A percentile compares a stretch with the other conserved stretches of the same genome.
Conservation (phyloP, 2,797 vertebrate genomes). For the Labroides dimidiatus region DNA sequence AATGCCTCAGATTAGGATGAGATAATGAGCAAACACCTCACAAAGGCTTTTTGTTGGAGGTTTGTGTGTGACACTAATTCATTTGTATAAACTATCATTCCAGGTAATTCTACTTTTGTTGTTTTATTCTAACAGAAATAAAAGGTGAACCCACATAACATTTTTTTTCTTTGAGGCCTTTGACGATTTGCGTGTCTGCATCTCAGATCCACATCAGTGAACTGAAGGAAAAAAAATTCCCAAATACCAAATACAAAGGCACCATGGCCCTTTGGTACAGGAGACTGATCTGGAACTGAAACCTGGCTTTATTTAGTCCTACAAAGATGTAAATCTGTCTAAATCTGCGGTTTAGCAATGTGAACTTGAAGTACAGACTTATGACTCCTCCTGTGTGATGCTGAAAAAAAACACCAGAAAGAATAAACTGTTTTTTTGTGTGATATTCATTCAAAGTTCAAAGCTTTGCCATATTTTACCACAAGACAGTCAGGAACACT, state of each 20-base stretch:
- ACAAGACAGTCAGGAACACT: neutral
- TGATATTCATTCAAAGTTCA: too few relatives aligned
- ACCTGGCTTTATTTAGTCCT: neutral
- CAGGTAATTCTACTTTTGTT: neutral
- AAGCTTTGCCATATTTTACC: neutral
- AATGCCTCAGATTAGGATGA: neutral
- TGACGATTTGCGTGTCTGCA: neutral
- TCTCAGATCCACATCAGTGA: conserved; percentile 4
- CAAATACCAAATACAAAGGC: neutral
- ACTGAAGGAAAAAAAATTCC: too few relatives aligned
- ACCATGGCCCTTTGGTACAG: conserved; percentile 2
- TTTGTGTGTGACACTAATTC: neutral
- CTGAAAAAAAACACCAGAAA: neutral
- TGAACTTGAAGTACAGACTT: neutral
- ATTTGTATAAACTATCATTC: neutral
- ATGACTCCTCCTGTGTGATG: neutral
- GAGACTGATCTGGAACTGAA: conserved; percentile 18
- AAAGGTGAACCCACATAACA: neutral
- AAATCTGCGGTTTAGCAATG: conserved; percentile 3
- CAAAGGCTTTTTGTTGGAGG: neutral
- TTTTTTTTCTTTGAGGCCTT: conserved; percentile 8
- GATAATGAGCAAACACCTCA: neutral
- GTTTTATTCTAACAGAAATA: conserved; percentile 10
- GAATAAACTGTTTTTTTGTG: too few relatives aligned
- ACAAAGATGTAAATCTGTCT: neutral